Percentiles rank a stretch among this genome's conserved stretches.
phyloP scores from a whole-genome alignment of 1,140 invertebrate species.

The Trachymyrmex cornetzi region DNA sequence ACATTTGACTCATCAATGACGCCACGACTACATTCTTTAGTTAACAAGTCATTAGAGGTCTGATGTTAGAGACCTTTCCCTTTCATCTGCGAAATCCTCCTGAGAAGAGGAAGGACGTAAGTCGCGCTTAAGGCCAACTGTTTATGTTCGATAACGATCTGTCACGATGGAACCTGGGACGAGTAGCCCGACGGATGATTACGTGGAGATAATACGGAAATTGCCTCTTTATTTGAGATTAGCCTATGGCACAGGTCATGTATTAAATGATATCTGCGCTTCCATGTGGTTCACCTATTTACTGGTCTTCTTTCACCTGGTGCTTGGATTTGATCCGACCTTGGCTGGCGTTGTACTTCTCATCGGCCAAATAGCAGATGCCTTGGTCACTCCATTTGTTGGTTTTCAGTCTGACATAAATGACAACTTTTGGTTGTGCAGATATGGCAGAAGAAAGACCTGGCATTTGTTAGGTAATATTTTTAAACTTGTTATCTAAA shows the following conservation, averaged over 20 bases:
- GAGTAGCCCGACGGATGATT: slow-evolving; percentile 42
- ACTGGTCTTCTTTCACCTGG: slow-evolving; percentile 96
- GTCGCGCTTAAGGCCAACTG: background rate
- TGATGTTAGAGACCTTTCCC: background rate
- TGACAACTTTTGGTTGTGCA: slow-evolving; percentile 89
- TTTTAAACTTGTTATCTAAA: slow-evolving; percentile 28
- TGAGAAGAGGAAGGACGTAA: background rate
- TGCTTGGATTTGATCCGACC: slow-evolving; percentile 91
- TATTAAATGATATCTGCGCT: slow-evolving; percentile 97
- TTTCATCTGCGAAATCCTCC: background rate
- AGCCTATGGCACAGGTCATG: slow-evolving; percentile 89
- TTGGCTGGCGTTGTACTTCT: slow-evolving; percentile 93
- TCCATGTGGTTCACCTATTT: slow-evolving; percentile 99
- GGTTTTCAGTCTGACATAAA: slow-evolving; percentile 94
- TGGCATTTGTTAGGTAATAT: slow-evolving; percentile 96
- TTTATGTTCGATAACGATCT: slow-evolving; percentile 6
- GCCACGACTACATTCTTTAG: background rate
- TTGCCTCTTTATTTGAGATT: slow-evolving; percentile 74
- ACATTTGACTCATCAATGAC: background rate
- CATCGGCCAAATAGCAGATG: slow-evolving; percentile 96
- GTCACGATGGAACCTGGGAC: slow-evolving; percentile 63
- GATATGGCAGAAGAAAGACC: slow-evolving; percentile 94
- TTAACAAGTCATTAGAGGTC: background rate
- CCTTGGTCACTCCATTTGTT: slow-evolving; percentile 95
- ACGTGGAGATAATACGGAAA: slow-evolving; percentile 70